Conservation (phyloP, 2,797 vertebrate species). For the Thalassophryne amazonica region DNA sequence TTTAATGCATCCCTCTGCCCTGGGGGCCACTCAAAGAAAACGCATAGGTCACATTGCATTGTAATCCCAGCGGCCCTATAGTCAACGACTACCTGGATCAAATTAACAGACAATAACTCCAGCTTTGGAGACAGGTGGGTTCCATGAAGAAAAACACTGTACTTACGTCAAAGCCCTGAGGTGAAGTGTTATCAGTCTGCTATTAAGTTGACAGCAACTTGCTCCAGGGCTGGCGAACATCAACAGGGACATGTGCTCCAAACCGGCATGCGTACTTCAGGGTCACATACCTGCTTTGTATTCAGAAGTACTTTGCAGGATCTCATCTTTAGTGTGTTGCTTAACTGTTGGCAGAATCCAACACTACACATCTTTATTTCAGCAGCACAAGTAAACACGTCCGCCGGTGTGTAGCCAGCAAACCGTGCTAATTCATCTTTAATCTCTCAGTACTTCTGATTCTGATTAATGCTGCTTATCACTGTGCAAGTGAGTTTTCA, state of each 20-base stretch:
- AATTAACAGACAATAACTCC: conserved; percentile 38
- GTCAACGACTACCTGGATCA: conserved; percentile 24
- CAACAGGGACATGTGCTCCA: conserved; percentile 53
- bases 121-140: conserved; percentile 20
- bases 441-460: conserved; percentile 38
- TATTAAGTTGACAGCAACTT: conserved; percentile 47
- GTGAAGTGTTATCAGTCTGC: conserved; percentile 13
- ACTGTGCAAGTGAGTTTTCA: background rate
- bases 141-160: conserved; percentile 35
- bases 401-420: conserved; percentile 35
- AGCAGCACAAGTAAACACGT: conserved; percentile 36
- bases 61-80: conserved; percentile 5
- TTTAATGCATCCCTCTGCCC: background rate
- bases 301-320: conserved; percentile 21
- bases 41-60: conserved; percentile 8
- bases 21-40: conserved; percentile 26
- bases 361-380: conserved; percentile 8
- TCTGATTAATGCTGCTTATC: conserved; percentile 13
- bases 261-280: conserved; percentile 1
- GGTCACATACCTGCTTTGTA: conserved; percentile 18
- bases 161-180: conserved; percentile 22
- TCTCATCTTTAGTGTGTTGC: conserved; percentile 36
- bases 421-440: conserved; percentile 53
- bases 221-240: conserved; percentile 22
- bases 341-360: conserved; percentile 34